phyloP scores from a whole-genome alignment of 2,888 invertebrate species.

The Rhodophaea formosa region DNA sequence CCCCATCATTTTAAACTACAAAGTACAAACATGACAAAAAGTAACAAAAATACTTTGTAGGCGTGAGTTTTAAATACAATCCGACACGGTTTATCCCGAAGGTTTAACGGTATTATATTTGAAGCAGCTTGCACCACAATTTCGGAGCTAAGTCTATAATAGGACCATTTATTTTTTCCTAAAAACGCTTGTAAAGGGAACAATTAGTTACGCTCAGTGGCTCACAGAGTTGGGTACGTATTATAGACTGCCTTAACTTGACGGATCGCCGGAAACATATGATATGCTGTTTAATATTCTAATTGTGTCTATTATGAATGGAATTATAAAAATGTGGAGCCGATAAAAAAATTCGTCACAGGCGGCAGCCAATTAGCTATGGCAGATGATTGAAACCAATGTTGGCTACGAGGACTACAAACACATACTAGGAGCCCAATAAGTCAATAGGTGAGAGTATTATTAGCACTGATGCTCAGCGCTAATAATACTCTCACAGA shows the following conservation, averaged over 20 bases:
- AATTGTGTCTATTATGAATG: constrained; percentile 4
- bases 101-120: constrained; percentile 51
- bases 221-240: constrained; percentile 40
- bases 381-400: no score
- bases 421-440: no score
- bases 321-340: neutral
- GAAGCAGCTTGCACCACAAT: constrained; percentile 46
- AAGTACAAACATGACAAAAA: neutral
- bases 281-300: constrained; percentile 22
- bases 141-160: constrained; percentile 37
- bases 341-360: no score
- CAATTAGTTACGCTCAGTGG: constrained; percentile 70
- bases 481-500: no score
- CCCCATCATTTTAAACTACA: neutral
- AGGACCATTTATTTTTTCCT: constrained; percentile 60
- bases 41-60: neutral
- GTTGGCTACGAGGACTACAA: no score
- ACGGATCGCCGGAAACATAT: constrained; percentile 20
- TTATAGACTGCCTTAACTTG: constrained; percentile 14
- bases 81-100: constrained; percentile 40
- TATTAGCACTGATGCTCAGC: no score
- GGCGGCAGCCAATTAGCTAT: no score
- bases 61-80: constrained; percentile 10
- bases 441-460: no score
- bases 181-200: constrained; percentile 61